Evolutionary conservation across 2,797 vertebrate species (phyloP).

Genomic region (Heteromormyrus szaboi): DNA sequence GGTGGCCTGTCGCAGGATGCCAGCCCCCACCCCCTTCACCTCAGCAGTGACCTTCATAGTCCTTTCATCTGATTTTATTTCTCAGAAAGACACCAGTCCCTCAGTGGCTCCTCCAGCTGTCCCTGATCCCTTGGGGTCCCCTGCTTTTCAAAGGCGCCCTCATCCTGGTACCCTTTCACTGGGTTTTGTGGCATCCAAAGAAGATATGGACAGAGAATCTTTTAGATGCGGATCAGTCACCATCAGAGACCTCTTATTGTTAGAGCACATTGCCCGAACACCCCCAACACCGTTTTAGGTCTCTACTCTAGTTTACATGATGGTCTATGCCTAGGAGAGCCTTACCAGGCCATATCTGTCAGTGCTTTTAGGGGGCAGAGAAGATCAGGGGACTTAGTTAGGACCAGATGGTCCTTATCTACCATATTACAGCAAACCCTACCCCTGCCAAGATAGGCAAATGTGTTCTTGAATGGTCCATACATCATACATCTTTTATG

Average conservation of each 20-base stretch:
- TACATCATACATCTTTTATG: not conserved
- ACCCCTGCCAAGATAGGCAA: not conserved
- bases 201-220: not conserved
- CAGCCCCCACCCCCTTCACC: not conserved
- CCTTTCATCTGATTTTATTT: not conserved
- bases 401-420: not conserved
- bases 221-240: not conserved
- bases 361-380: not conserved
- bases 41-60: not conserved
- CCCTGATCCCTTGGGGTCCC: not conserved
- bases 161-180: not conserved
- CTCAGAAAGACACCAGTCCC: not conserved
- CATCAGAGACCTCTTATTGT: not conserved
- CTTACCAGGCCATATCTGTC: not conserved
- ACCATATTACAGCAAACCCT: not conserved
- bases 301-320: not conserved
- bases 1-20: not conserved
- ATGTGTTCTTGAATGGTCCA: not conserved
- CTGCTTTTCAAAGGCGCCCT: not conserved
- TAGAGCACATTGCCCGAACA: not conserved
- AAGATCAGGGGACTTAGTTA: not conserved
- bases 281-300: not conserved
- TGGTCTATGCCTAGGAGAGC: not conserved
- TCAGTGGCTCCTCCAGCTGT: not conserved
- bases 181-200: not conserved